Base-by-base conservation (phyloP, 1,140 invertebrate genomes). In the Stegodyphus dumicola region DNA sequence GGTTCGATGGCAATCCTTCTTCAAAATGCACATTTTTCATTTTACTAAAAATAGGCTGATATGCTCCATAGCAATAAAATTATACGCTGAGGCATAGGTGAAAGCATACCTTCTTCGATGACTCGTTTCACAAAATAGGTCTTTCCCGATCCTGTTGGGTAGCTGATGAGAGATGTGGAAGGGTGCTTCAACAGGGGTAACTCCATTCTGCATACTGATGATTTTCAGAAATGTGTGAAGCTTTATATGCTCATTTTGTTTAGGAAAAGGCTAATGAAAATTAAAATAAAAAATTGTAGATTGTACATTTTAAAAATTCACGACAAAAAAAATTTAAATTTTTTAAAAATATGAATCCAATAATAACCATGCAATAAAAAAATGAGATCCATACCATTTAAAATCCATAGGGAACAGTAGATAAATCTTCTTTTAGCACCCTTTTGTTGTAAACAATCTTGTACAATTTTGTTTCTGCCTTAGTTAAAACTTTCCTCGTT, bases 1-100 rank as follows among this genome's bases (percentile, higher is more conserved):
- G 65, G 17, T 67, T 15, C 49, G 13, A 49, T 4, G 70, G 79
- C 15, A 75, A 5, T 13, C 70, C 79, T 66, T 83, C 79, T 13
- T 74, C 7, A 66, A 83, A 83, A 52, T 49, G 54, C 5, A 83
- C 70, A 9, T 74, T 65, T n/a, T 49, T 70, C 33, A 80, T 73
- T 48, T 54, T 15, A 13, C 17, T 60, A 51, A 7, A 80, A 17
- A 80, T n/a, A 49, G 5, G 6, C 64, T 73, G 53, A 49, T 80
- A 80, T 17, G 4, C 33, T 6, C 69, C 78, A 51, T 64, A 80
- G 7, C 67, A 64, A 52, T 48, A 80, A 49, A 33, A 33, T 33
- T 33, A 33, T 33, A 33, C 33, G 33, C 33, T 33, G 33, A 33
- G 33, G 33, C 33, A 33, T 33, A 33, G 33, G 33, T 1, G 33